Conservation (phyloP, 2,113 vertebrate species). For the Marmota monax region DNA sequence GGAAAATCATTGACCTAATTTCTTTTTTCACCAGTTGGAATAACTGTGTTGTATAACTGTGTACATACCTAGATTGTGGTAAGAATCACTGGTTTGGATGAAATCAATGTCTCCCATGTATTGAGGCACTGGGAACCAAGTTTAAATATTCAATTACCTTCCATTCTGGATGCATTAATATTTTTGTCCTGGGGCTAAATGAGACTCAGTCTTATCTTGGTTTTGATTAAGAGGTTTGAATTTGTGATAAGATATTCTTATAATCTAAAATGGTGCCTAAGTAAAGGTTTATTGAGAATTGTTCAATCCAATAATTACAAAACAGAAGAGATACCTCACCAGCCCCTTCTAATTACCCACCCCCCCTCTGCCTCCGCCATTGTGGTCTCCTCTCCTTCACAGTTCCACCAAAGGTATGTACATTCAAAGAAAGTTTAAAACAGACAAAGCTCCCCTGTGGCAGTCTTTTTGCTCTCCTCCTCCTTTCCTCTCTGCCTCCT, state of each 20-base stretch:
- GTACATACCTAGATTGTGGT: neutral
- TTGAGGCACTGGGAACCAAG: neutral
- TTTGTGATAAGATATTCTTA: slow-evolving; percentile 17
- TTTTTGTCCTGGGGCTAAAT: neutral
- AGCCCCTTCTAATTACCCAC: neutral
- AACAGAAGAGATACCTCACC: neutral
- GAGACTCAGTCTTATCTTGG: slow-evolving; percentile 14
- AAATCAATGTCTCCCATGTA: neutral
- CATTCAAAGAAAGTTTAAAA: neutral
- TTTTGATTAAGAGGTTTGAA: slow-evolving; percentile 62
- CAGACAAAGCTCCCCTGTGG: neutral
- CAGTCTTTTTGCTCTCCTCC: neutral
- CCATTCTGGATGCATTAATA: neutral
- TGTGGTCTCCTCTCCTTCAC: neutral
- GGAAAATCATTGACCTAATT: slow-evolving; percentile 26
- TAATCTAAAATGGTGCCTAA: neutral
- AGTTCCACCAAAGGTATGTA: neutral
- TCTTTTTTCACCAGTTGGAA: neutral
- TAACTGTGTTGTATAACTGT: neutral
- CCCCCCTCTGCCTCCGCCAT: too few species aligned
- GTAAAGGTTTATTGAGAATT: neutral
- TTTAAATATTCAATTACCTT: slow-evolving; percentile 24
- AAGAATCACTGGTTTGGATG: neutral
- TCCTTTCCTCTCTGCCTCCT: neutral
- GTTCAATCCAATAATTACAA: neutral